Base-by-base conservation (phyloP, 2,888 invertebrate genomes). In the Abrostola triplasia region DNA sequence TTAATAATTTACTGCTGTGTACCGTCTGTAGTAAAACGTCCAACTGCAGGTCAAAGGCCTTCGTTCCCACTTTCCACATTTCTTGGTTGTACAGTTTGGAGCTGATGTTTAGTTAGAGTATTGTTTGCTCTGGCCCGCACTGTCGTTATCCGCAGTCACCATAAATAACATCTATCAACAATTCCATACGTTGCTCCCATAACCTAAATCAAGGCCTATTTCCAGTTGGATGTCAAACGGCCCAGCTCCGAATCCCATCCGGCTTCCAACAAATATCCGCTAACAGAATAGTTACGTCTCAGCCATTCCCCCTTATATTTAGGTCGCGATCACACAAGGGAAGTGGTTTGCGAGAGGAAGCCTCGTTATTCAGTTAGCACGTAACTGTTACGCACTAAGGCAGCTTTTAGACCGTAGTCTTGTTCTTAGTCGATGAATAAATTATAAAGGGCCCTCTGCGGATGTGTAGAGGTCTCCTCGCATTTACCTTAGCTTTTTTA, bases 301-400 rank as follows among this genome's bases (percentile, higher is more conserved):
- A 73, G 64, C 59, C 47, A 66, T 73, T 70, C 80, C 84, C 79
- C 80, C 76, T 85, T 88, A 90, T 91, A 88, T 91, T 90, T 89
- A 90, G 89, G 89, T 88, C 88, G 84, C 71, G 81, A 69, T 79
- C 76, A 74, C 80, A 77, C 78, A 83, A 86, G 84, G 78, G 89
- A 89, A 88, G 84, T 84, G 79, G 80, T 74, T 72, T 70, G 71
- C 76, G 80, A 73, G 84, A 85, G 89, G 81, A 79, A 80, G 49
- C 64, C 73, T 74, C 79, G 84, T 82, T 82, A 82, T 77, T 77
- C 80, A 80, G 76, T 83, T 84, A 80, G 73, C 65, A 67, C 68
- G 81, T 81, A 77, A 83, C 70, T 73, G 67, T 64, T 76, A 56
- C 67, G 70, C 68, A 76, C 63, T 78, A 78, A 77, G 75, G 64